Evolutionary conservation across 2,888 invertebrate genomes (phyloP), one percentile per base, ranked within the genome.

Genomic region (Dusona sp.): DNA sequence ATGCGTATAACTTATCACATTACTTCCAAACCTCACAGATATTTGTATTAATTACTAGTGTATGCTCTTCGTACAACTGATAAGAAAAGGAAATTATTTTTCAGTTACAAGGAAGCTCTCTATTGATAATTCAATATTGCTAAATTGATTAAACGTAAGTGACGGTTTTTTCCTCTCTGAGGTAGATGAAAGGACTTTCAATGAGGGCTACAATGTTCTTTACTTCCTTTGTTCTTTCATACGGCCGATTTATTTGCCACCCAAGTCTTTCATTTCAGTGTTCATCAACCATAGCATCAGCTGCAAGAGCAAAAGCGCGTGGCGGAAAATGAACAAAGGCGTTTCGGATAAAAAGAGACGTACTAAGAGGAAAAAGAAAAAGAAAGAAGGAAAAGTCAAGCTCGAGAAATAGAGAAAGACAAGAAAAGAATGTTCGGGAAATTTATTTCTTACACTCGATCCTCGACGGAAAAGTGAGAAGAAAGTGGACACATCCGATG

Each of bases 361-460:
- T n/a, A 36, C 19, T 7, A 9, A 42, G 25, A 64, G 36, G 16
- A 36, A 54, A 78, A n/a, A 51, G 22, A 65, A 36, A 36, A 22
- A 36, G 25, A 36, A 36, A 67, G 45, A 33, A 51, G 22, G 64
- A 48, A 38, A 42, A 33, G 45, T 25, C 25, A 48, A 57, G 25
- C n/a, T 45, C 4, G 25, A n/a, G 42, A 51, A 22, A 38, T 2
- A 54, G 54, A 38, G 11, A 67, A 22, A 67, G 36, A 33, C 22
- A 65, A 65, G 68, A 51, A 42, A 80, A 45, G 48, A 70, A 54
- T 77, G 13, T 45, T 8, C 70, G 9, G 68, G 70, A 81, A 80
- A 84, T 84, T 78, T 84, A 84, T 84, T 81, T 86, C 81, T 84
- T 68, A 74, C 73, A 78, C 78, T 84, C 77, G 67, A 83, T 80